Base-by-base conservation (phyloP, 1,140 invertebrate genomes). In the Bacillus rossius region DNA sequence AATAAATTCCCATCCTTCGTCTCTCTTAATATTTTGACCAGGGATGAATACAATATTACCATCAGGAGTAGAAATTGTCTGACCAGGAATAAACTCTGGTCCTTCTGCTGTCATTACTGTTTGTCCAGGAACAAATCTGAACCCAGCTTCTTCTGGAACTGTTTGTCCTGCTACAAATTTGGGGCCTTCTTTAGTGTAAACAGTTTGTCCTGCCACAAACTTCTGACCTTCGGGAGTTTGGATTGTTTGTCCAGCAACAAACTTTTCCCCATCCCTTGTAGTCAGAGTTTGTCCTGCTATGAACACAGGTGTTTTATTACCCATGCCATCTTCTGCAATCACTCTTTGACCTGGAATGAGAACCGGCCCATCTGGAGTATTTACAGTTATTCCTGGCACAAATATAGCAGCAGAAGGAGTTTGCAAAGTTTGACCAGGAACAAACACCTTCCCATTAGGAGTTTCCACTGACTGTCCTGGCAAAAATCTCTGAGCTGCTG, bases 361-460 rank as follows among this genome's bases (percentile, higher is more conserved):
- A 41, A 55, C 40, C 52, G 77, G 73, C 2, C 62, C 23, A 66
- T 65, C 5, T 63, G 20, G 73, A 70, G 3, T 65, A 50, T n/a
- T 66, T 3, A 86, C 69, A 63, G 85, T 80, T 66, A 89, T 78
- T 1, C 88, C 88, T 23, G 88, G 86, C 48, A 87, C 80, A 70
- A 89, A 91, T 54, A 80, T 72, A 22, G 78, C 73, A 14, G 85
- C 86, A 57, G 79, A 72, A 40, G 84, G 81, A 8, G 84, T 86
- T 62, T 83, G 74, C n/a, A 89, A 71, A 8, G 86, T 85, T 71
- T 88, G 85, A 20, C 87, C 87, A 2, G 86, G 85, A 7, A 89
- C 78, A 69, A 89, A 90, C 25, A 85, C 69, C 48, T 80, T 75
- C 3, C 86, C 86, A 53, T 57, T 76, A 48, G 84, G 81, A 0